Conservation (phyloP, 2,113 vertebrate species). For the Psilopsiagon aymara region DNA sequence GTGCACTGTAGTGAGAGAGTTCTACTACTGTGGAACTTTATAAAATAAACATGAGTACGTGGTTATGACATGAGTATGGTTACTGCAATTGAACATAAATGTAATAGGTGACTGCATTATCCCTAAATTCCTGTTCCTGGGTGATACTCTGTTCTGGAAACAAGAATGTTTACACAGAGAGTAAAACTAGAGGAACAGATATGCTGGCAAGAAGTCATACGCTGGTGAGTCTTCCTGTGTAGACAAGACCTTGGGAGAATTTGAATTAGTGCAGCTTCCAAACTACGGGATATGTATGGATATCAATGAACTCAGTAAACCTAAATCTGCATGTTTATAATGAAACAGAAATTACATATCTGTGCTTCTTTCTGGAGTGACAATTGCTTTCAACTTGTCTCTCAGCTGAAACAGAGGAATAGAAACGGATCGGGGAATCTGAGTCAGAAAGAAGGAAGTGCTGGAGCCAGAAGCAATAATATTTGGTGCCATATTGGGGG, state of each 20-base stretch:
- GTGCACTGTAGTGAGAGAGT: not conserved
- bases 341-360: not conserved
- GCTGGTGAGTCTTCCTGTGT: not conserved
- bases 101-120: not conserved
- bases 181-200: not conserved
- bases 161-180: not conserved
- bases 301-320: not conserved
- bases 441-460: not conserved
- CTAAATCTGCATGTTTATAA: not conserved
- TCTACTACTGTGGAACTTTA: not conserved
- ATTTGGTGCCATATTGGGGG: not conserved
- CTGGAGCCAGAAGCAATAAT: conserved; percentile 27
- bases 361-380: not conserved
- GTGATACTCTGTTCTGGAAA: not conserved
- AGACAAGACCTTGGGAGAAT: not conserved
- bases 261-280: not conserved
- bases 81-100: not conserved
- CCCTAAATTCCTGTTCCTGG: not conserved
- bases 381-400: not conserved
- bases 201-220: not conserved
- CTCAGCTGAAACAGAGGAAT: not conserved
- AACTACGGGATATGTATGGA: not conserved
- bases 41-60: not conserved
- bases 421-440: not conserved
- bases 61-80: not conserved